phyloP scores from a whole-genome alignment of 2,888 invertebrate genomes.

The Yponomeuta cagnagella region DNA sequence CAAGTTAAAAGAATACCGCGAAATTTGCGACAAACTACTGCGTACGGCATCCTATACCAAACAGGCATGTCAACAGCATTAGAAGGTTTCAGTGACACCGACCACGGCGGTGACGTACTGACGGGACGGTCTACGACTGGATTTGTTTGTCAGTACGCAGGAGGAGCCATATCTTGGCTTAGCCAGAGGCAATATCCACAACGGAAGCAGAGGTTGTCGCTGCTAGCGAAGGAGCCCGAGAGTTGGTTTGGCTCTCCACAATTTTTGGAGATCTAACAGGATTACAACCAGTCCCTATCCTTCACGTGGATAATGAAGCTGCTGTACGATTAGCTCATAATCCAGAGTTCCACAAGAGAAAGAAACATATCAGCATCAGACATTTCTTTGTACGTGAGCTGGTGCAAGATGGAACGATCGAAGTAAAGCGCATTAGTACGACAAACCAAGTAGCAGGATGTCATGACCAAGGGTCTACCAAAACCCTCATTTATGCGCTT shows the following conservation, averaged over 20 bases:
- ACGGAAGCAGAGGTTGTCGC: constrained; percentile 35
- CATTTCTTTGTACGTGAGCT: constrained; percentile 18
- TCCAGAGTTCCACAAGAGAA: constrained; percentile 26
- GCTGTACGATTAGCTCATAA: constrained; percentile 26
- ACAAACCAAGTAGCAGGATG: constrained; percentile 17
- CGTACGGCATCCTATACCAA: background rate
- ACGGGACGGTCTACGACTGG: constrained; percentile 20
- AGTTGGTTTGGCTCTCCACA: constrained; percentile 30
- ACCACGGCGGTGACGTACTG: constrained; percentile 17
- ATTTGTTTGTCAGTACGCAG: constrained; percentile 23
- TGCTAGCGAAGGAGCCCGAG: constrained; percentile 28
- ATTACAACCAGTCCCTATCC: constrained; percentile 14
- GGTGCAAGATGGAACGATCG: constrained; percentile 5
- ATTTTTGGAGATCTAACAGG: constrained; percentile 22
- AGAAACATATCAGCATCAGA: constrained; percentile 25
- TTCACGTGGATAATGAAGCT: constrained; percentile 27
- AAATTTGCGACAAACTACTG: constrained; percentile 12
- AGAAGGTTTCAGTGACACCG: constrained; percentile 19
- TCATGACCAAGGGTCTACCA: constrained; percentile 19
- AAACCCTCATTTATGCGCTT: background rate
- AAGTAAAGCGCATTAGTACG: constrained; percentile 2
- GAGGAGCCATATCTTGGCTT: constrained; percentile 30
- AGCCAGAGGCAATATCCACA: constrained; percentile 34
- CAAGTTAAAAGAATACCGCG: constrained; percentile 18
- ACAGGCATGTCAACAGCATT: background rate